Conservation (phyloP, 1,140 invertebrate species). For the Heliconius eleuchia region DNA sequence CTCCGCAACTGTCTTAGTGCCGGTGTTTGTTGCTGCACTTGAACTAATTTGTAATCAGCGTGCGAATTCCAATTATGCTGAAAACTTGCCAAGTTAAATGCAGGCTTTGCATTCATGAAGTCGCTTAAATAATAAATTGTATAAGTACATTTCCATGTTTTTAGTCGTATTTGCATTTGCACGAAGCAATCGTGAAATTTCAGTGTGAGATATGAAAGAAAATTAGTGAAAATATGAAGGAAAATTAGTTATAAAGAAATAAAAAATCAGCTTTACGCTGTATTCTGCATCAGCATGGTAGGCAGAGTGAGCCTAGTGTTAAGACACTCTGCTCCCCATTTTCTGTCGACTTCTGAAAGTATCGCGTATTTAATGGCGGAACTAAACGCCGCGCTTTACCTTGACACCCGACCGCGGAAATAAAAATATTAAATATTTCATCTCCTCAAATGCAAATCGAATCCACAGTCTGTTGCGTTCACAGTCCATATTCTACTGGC, state of each 20-base stretch:
- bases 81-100: slow-evolving; percentile 27
- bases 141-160: slow-evolving; percentile 16
- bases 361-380: too few species aligned
- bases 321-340: too few species aligned
- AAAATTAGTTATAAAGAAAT: not conserved
- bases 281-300: too few species aligned
- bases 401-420: too few species aligned
- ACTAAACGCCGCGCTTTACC: too few species aligned
- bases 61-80: slow-evolving; percentile 10
- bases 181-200: not conserved
- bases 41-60: slow-evolving; percentile 21
- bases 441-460: too few species aligned
- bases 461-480: too few species aligned
- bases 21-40: slow-evolving; percentile 1
- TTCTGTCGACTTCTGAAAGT: too few species aligned
- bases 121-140: slow-evolving; percentile 25
- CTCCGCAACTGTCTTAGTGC: not conserved
- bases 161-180: not conserved
- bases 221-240: not conserved
- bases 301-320: too few species aligned
- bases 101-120: slow-evolving; percentile 12
- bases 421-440: too few species aligned
- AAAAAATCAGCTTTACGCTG: too few species aligned
- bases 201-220: not conserved
- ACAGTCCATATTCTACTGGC: too few species aligned